Evolutionary conservation across 2,113 vertebrate species (phyloP).

Genomic region (Scopus umbretta): DNA sequence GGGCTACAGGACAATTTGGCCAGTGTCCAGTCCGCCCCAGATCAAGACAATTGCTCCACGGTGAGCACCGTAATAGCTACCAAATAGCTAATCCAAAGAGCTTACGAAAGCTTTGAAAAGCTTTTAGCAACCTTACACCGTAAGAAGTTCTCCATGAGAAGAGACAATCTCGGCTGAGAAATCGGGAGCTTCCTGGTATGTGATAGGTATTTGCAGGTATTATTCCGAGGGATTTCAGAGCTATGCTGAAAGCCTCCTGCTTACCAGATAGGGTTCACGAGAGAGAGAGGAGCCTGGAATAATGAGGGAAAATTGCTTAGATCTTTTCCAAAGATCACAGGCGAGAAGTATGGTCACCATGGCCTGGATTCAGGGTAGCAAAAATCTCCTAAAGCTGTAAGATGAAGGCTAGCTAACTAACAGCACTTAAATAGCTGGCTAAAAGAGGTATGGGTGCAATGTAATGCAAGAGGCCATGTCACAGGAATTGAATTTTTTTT

Average conservation of each 20-base stretch:
- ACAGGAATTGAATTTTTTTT: neutral
- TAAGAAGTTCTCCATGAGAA: too few relatives aligned
- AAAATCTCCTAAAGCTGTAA: neutral
- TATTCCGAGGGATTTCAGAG: neutral
- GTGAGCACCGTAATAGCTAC: neutral
- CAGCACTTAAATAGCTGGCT: neutral
- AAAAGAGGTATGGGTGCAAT: neutral
- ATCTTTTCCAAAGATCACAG: neutral
- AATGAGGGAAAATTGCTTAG: neutral
- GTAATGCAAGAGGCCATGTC: fast-evolving
- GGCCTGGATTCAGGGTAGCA: neutral
- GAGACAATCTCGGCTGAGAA: too few relatives aligned
- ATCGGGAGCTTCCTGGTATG: too few relatives aligned
- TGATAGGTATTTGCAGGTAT: neutral
- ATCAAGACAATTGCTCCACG: neutral
- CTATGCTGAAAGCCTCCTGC: neutral
- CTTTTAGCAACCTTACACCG: neutral
- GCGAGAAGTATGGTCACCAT: neutral
- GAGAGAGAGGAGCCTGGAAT: neutral
- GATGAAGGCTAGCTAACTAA: neutral
- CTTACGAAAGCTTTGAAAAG: neutral
- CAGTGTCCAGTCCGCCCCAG: neutral
- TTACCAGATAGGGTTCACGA: neutral
- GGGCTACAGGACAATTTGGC: neutral
- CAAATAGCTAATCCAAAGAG: neutral